phyloP scores from a whole-genome alignment of 2,797 vertebrate genomes.

The Anguilla megastoma region DNA sequence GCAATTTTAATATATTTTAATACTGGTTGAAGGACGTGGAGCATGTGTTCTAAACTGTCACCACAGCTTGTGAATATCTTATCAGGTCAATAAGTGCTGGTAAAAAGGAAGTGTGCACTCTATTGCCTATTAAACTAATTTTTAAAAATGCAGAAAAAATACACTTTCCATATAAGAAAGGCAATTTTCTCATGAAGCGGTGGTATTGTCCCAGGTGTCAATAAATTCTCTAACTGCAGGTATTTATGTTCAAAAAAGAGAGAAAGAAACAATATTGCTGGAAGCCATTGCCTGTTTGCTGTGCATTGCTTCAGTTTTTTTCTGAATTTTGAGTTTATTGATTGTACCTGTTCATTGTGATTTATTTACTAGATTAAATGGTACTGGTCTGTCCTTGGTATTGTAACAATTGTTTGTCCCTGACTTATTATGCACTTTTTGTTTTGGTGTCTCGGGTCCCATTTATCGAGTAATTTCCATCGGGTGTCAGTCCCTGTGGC shows the following conservation, averaged over 20 bases:
- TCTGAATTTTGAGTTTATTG: constrained; percentile 29
- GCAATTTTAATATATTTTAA: not conserved
- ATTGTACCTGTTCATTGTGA: constrained; percentile 50
- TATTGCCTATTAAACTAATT: not conserved
- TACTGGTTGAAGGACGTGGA: not conserved
- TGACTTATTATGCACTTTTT: constrained; percentile 36
- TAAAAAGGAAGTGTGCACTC: not conserved
- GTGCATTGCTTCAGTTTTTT: constrained; percentile 39
- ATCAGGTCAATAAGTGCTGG: not conserved
- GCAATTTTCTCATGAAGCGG: not conserved
- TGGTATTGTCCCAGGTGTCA: constrained; percentile 14
- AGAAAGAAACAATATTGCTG: not conserved
- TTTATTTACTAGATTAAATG: constrained; percentile 47
- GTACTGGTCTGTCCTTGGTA: constrained; percentile 40
- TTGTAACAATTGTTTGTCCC: constrained; percentile 38
- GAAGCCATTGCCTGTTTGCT: constrained; percentile 21
- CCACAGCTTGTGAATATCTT: not conserved
- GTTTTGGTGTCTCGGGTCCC: constrained; percentile 26
- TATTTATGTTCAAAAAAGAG: constrained; percentile 28
- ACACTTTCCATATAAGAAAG: not conserved
- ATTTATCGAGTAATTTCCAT: constrained; percentile 43
- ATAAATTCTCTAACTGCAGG: constrained; percentile 4
- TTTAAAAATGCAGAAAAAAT: not conserved
- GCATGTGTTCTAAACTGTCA: not conserved
- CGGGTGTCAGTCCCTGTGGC: constrained; percentile 52